Evolutionary conservation across 2,113 vertebrate genomes (phyloP), one percentile per base, ranked within the genome.

Genomic region (Pteropus alecto): DNA sequence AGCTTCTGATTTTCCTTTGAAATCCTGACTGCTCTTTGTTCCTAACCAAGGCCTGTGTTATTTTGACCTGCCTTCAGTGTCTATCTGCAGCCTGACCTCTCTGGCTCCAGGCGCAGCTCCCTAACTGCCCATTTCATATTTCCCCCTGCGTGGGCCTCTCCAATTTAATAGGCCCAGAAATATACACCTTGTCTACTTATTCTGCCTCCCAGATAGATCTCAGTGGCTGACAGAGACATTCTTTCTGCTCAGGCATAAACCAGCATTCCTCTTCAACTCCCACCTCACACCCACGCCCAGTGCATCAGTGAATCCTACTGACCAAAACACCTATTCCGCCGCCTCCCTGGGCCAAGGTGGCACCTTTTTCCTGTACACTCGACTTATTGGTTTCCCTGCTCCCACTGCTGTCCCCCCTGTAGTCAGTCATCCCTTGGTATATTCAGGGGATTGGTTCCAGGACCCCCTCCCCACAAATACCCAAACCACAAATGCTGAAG

Each of bases 191-290:
- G 11, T 38, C 90, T 33, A 7, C 54, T 48, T 1, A 14, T 70
- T 30, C 26, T 1, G 48, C 78, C 19, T 74, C 18, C 78, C 38
- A 26, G 68, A 19, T 14, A 26, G 68, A 19, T 14, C 73, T 43
- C 24, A 58, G 88, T 1, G 26, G 18, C 30, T 2, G 2, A 10
- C 2, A 60, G 33, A 3, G 35, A 24, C 10, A 7, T 0, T 41
- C 28, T 35, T 18, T 43, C 13, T 43, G 65, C 51, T 91, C 21
- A 8, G 70, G 58, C 46, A 43, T 9, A 76, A 3, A 3, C 43
- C 11, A 6, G 19, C 61, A 8, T 35, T 21, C 30, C 74, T 14
- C 22, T 19, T 19, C 46, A 12, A 14, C 12, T 16, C 46, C 60
- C 35, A 4, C 33, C 26, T 33, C 1, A 7, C 35, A 3, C 26